phyloP scores from a whole-genome alignment of 2,113 vertebrate genomes.

The Collichthys lucidus region DNA sequence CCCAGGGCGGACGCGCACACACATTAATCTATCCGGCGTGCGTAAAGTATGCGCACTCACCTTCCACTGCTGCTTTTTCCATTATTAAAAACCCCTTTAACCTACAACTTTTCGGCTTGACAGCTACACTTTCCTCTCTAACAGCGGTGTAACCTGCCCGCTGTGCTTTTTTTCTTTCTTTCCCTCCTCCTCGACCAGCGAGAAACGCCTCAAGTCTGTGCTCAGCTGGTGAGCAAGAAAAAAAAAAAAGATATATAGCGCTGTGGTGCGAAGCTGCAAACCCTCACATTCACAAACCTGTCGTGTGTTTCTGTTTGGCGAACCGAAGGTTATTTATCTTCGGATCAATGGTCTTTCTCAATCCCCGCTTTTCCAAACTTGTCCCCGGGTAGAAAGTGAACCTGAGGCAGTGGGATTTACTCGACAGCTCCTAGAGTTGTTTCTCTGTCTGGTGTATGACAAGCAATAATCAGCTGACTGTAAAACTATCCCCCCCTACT shows the following conservation, averaged over 20 bases:
- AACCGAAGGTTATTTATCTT: conserved; percentile 25
- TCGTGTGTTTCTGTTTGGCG: conserved; percentile 22
- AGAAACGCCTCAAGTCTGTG: background rate
- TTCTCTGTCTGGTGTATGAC: conserved; percentile 12
- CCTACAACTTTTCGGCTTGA: background rate
- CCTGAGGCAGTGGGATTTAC: conserved; percentile 25
- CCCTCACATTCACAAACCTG: conserved; percentile 68
- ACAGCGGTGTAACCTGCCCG: background rate
- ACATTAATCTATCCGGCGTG: background rate
- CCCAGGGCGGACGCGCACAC: conserved; percentile 13
- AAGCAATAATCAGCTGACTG: conserved; percentile 65
- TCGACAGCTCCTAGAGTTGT: conserved; percentile 19
- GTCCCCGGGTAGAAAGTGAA: conserved; percentile 25
- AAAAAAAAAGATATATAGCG: background rate
- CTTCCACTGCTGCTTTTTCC: background rate
- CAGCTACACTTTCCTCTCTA: background rate
- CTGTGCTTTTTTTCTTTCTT: too few species aligned
- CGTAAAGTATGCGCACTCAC: background rate
- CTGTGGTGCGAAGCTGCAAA: conserved; percentile 34
- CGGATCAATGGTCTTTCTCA: conserved; percentile 44
- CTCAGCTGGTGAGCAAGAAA: conserved; percentile 1
- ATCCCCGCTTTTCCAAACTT: conserved; percentile 16
- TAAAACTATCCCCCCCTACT: conserved; percentile 41
- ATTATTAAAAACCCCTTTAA: background rate
- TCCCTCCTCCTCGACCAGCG: too few species aligned